Base-by-base conservation (phyloP, 2,888 invertebrate genomes). In the Brachyptera putata region DNA sequence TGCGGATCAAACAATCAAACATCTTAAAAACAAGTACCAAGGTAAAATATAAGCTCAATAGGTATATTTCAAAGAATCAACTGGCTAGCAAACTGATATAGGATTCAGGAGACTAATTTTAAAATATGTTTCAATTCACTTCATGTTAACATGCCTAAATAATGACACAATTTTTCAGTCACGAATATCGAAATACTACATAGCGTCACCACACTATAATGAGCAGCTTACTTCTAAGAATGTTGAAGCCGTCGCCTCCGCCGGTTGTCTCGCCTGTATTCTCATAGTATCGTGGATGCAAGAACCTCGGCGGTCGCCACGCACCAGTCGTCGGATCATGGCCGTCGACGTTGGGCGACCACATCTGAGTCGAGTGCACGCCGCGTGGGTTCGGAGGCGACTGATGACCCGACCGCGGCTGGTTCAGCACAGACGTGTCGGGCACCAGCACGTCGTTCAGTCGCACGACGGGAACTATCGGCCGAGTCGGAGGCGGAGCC, bases 371-470 rank as follows among this genome's bases (percentile, higher is more conserved):
- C n/a, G 3, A 3, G 60, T 49, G 50, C 65, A 64, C 9, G 63
- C 65, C 16, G 64, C 64, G 21, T 58, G 65, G 25, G 59, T 63
- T 24, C 57, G 66, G 50, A 60, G 66, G 53, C 39, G 65, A 62
- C 49, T 62, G 43, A 59, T 66, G 61, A 11, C 64, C 57, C 13
- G 57, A 16, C 43, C 61, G 56, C 4, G 61, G 61, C 13, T 56
- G 58, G 30, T 43, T 63, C 9, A 59, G 26, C 3, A 60, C 13
- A 1, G 61, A 56, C 5, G 63, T 56, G 9, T 64, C 64, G 9
- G 61, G 50, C 11, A 66, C 56, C 1, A 57, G 80, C n/a, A 81
- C 76, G 66, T 85, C 84, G 65, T 84, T 84, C 30, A 85, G 80
- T 66, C 82, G 83, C 67, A 85, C 80, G 11, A 80, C 72, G 1